Evolutionary conservation across 2,797 vertebrate species (phyloP), one percentile per base, ranked within the genome.

Genomic region (Gorsachius magnificus): DNA sequence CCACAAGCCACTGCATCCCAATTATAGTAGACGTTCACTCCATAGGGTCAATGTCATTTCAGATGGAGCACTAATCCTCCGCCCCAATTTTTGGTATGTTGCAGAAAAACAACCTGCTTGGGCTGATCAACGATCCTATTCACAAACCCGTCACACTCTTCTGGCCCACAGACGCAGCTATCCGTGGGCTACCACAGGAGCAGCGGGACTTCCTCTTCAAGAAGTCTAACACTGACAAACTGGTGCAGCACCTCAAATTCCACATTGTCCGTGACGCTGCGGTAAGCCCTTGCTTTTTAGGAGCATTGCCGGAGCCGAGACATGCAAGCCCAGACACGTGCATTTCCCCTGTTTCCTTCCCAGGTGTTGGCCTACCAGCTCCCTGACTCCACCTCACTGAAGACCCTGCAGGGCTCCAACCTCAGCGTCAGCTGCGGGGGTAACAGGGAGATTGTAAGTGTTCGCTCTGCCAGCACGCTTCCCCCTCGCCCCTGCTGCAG

Each of bases 131-230:
- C 0, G 97, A 99, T 22, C 96, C 78, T 6, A 68, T 98, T 12
- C 97, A 99, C 96, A 98, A 98, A 38, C 99, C 99, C 0, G 92
- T 99, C 91, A 99, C 99, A 0, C 28, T 99, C 91, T 99, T 99
- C 97, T 97, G 99, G 98, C 99, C 99, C 16, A 98, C 98, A 3
- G 99, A 99, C 66, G 33, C 12, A 4, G 97, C 97, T 71, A 98
- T 99, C 96, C 97, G 98, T 11, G 97, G 97, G 31, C 97, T 99
- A 46, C 96, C 98, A 0, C 97, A 97, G 83, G 98, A 98, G 35
- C 99, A 99, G 84, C 98, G 98, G 96, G 98, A 99, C 89, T 99
- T 99, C 94, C 98, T 99, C 68, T 99, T 98, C 87, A 98, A 97
- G 83, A 94, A 88, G 46, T 93, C 98, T 64, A 99, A 99, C 95